Conservation (phyloP, 2,113 vertebrate genomes). For the Pleuronectes platessa region DNA sequence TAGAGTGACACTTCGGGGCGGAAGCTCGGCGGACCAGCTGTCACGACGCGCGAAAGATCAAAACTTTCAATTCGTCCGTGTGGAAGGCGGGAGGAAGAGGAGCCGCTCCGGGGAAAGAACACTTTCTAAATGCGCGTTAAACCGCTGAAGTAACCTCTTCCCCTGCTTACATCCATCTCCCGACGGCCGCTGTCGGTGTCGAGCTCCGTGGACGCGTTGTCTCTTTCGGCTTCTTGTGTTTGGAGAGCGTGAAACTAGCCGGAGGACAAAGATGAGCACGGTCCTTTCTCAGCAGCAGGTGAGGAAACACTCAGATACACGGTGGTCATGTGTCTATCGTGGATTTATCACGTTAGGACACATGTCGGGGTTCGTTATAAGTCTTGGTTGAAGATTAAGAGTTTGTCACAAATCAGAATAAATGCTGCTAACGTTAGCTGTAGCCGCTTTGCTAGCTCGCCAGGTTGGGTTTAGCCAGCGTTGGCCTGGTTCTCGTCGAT, state of each 20-base stretch:
- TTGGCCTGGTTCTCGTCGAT: conserved; percentile 9
- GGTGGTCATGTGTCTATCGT: not conserved
- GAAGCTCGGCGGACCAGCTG: conserved; percentile 56
- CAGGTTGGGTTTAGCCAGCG: conserved; percentile 8
- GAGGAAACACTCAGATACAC: conserved; percentile 8
- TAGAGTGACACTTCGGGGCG: conserved; percentile 60
- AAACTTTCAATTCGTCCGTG: conserved; percentile 49
- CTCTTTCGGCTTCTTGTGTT: conserved; percentile 1
- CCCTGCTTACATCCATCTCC: not conserved
- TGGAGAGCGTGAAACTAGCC: not conserved
- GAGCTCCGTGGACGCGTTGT: conserved; percentile 5
- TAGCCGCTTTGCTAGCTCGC: conserved; percentile 51
- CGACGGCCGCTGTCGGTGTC: not conserved
- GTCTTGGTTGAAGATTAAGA: rapidly evolving
- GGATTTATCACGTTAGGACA: not conserved
- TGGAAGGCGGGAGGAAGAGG: conserved; percentile 79
- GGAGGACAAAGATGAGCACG: conserved; percentile 75
- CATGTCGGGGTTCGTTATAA: not conserved
- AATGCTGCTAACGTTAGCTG: conserved; percentile 22
- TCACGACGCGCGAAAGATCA: conserved; percentile 81
- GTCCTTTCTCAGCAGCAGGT: conserved; percentile 75
- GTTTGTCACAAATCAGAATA: rapidly evolving
- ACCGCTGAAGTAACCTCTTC: not conserved
- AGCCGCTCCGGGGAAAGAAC: too few relatives aligned
- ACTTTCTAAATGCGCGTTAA: conserved; percentile 19